Percentiles rank a stretch among this genome's conserved stretches.
Evolutionary conservation across 2,797 vertebrate species (phyloP).

Genomic region (Pantherophis alleghaniensis): DNA sequence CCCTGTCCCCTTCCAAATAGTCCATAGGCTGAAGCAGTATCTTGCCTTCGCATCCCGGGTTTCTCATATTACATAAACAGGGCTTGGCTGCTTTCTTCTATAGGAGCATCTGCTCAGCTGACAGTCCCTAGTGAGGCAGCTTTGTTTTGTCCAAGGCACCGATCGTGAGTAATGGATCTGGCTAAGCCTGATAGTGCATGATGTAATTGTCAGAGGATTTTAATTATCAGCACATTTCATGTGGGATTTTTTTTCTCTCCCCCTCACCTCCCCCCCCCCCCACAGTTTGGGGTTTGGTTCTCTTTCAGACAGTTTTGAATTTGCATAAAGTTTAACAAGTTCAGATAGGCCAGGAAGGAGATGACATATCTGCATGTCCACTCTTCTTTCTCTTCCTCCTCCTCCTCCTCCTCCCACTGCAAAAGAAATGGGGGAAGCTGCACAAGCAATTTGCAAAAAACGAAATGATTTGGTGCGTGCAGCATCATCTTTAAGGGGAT

Average conservation of each 20-base stretch:
- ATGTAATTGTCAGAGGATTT: conserved; percentile 91
- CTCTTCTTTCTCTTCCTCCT: too few relatives aligned
- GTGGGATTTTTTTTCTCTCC: conserved; percentile 61
- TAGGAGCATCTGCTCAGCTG: conserved; percentile 69
- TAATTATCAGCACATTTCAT: conserved; percentile 84
- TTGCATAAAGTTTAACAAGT: conserved; percentile 14
- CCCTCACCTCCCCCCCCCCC: too few relatives aligned
- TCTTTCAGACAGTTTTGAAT: conserved; percentile 64
- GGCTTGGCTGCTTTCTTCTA: conserved; percentile 73
- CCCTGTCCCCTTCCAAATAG: conserved; percentile 16
- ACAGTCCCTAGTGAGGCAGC: conserved; percentile 65
- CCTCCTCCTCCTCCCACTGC: background rate
- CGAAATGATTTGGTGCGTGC: background rate
- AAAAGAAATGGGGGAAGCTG: background rate
- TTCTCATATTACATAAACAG: conserved; percentile 81
- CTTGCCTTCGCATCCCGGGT: conserved; percentile 57
- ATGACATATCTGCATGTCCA: background rate
- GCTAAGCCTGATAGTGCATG: conserved; percentile 84
- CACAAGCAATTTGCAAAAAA: conserved; percentile 8
- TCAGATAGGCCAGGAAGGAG: background rate
- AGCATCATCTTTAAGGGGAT: conserved; percentile 1
- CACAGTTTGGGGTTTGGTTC: conserved; percentile 64
- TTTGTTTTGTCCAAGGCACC: conserved; percentile 77
- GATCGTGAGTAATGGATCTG: conserved; percentile 85
- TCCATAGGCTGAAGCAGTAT: conserved; percentile 49